phyloP scores from a whole-genome alignment of 2,113 vertebrate genomes.

The Seriola dumerili region DNA sequence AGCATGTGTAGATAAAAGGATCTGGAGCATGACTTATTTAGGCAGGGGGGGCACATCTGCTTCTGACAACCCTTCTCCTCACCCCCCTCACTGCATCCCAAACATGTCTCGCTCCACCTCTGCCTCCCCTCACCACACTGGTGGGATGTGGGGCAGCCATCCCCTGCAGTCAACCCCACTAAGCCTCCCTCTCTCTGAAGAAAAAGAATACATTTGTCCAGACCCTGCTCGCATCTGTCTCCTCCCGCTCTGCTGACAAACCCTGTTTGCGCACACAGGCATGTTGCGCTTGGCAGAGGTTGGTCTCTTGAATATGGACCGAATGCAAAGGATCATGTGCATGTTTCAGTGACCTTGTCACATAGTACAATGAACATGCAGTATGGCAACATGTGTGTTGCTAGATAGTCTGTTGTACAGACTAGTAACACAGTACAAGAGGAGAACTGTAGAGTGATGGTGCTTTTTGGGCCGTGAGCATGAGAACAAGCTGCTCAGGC shows the following conservation, averaged over 20 bases:
- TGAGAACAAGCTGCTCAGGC: conserved; percentile 8
- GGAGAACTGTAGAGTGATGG: neutral
- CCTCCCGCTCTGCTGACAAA: conserved; percentile 63
- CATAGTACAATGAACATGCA: conserved; percentile 44
- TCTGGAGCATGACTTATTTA: conserved; percentile 80
- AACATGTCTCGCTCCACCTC: conserved; percentile 57
- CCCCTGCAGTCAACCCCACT: conserved; percentile 73
- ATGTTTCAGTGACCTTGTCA: conserved; percentile 58
- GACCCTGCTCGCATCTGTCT: conserved; percentile 72
- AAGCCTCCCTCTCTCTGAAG: conserved; percentile 53
- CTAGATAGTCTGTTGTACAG: conserved; percentile 11
- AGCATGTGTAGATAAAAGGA: conserved; percentile 76
- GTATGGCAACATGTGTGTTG: conserved; percentile 42
- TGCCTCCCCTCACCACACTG: conserved; percentile 35
- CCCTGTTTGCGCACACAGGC: conserved; percentile 59
- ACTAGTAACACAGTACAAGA: conserved; percentile 5
- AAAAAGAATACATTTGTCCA: conserved; percentile 75
- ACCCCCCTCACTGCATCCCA: conserved; percentile 51
- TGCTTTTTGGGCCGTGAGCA: conserved; percentile 21
- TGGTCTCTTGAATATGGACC: conserved; percentile 58
- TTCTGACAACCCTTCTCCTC: conserved; percentile 59
- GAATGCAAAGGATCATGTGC: conserved; percentile 47
- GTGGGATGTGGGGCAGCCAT: conserved; percentile 69
- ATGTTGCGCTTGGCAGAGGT: conserved; percentile 56
- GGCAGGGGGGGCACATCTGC: conserved; percentile 72